phyloP scores from a whole-genome alignment of 2,888 invertebrate species.

The Andrena dorsata region DNA sequence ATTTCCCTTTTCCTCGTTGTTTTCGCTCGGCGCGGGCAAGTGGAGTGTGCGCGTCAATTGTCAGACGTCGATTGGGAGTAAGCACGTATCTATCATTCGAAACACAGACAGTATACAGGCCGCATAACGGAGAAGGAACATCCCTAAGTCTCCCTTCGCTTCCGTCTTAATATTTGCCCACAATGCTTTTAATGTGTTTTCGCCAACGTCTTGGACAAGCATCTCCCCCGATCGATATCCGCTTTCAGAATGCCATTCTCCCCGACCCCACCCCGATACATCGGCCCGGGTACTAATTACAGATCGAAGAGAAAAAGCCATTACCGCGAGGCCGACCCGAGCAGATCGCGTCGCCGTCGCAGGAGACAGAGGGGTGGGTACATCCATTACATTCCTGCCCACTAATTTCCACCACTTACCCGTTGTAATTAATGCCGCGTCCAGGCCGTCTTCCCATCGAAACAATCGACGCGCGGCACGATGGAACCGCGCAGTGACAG shows the following conservation, averaged over 20 bases:
- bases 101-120: background rate
- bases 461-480: conserved; percentile 59
- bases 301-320: conserved; percentile 25
- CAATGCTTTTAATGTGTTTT: too few species aligned
- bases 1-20: background rate
- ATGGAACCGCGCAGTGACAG: conserved; percentile 49
- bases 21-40: background rate
- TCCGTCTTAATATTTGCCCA: too few species aligned
- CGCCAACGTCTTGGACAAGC: too few species aligned
- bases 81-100: background rate
- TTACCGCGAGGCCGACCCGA: background rate
- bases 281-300: conserved; percentile 8
- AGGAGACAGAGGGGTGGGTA: background rate
- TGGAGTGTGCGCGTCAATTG: background rate
- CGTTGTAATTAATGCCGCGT: conserved; percentile 67
- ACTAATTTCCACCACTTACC: conserved; percentile 65
- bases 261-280: background rate
- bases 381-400: conserved; percentile 45
- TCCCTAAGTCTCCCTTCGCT: too few species aligned
- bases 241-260: too few species aligned
- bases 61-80: background rate
- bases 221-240: too few species aligned
- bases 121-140: too few species aligned
- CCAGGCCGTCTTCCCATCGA: conserved; percentile 54
- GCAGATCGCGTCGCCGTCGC: background rate